Percentiles rank a stretch among this genome's conserved stretches.
phyloP scores from a whole-genome alignment of 2,113 vertebrate genomes.

The Rana temporaria region DNA sequence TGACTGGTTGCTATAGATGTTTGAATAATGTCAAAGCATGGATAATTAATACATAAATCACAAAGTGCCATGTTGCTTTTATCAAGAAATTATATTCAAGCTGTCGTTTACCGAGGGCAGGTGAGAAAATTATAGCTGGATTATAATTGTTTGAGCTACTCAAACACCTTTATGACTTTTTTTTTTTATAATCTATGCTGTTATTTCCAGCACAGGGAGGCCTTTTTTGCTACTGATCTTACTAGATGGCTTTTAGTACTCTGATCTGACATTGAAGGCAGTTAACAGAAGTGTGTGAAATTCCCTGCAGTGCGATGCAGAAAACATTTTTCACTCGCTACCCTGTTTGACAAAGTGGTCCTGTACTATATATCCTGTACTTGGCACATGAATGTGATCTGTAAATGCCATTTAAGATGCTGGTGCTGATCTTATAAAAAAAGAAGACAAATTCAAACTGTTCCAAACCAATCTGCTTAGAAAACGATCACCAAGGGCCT shows the following conservation, averaged over 20 bases:
- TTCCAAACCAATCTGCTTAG: background rate
- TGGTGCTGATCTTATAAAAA: too few relatives aligned
- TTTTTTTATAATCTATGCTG: too few relatives aligned
- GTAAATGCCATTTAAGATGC: background rate
- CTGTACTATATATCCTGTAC: background rate
- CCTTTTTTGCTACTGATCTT: background rate
- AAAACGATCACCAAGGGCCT: background rate
- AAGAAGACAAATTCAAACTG: background rate
- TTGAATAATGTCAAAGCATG: too few relatives aligned
- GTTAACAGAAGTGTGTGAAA: background rate
- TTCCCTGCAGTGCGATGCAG: background rate
- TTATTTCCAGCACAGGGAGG: too few relatives aligned
- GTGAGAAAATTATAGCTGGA: too few relatives aligned
- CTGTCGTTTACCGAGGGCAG: too few relatives aligned
- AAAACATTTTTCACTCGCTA: slow-evolving; percentile 6
- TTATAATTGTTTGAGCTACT: too few relatives aligned
- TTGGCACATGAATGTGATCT: background rate
- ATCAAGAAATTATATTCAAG: too few relatives aligned
- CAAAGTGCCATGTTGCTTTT: too few relatives aligned
- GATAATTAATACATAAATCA: too few relatives aligned
- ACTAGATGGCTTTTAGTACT: background rate
- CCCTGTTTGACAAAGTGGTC: background rate
- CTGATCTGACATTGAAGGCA: background rate
- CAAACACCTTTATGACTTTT: too few relatives aligned
- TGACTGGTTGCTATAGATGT: too few relatives aligned